phyloP scores from a whole-genome alignment of 2,888 invertebrate species.

The Willowsia nigromaculata region DNA sequence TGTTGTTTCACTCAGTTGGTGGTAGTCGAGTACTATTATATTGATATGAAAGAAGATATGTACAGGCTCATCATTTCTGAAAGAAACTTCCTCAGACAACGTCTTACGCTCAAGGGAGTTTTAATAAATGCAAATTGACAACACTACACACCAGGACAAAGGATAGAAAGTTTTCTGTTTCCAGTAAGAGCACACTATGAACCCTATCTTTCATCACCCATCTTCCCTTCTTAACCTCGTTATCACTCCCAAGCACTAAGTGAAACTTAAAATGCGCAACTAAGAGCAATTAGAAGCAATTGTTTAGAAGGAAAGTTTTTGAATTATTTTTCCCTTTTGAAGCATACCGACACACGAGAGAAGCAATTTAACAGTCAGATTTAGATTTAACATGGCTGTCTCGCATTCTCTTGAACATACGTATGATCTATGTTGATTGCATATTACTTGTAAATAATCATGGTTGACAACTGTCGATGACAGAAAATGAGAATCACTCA shows the following conservation, averaged over 20 bases:
- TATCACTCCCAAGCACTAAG: neutral
- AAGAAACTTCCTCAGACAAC: neutral
- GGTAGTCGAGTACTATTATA: neutral
- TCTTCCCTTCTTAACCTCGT: neutral
- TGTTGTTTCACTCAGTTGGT: constrained; percentile 1
- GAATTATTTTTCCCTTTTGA: too few relatives aligned
- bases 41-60: neutral
- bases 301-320: neutral
- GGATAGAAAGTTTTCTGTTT: neutral
- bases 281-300: neutral
- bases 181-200: neutral
- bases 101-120: constrained; percentile 11
- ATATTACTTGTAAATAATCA: too few relatives aligned
- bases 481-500: too few relatives aligned
- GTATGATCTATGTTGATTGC: too few relatives aligned
- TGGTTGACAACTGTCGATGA: too few relatives aligned
- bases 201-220: neutral
- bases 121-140: constrained; percentile 41
- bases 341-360: too few relatives aligned
- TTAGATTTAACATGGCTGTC: too few relatives aligned
- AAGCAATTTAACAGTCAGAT: too few relatives aligned
- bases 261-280: neutral
- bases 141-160: neutral
- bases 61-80: neutral
- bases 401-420: too few relatives aligned